Percentiles rank a stretch among this genome's conserved stretches.
Conservation (phyloP, 2,797 vertebrate species). For the Gymnoscopelus microlampas region DNA sequence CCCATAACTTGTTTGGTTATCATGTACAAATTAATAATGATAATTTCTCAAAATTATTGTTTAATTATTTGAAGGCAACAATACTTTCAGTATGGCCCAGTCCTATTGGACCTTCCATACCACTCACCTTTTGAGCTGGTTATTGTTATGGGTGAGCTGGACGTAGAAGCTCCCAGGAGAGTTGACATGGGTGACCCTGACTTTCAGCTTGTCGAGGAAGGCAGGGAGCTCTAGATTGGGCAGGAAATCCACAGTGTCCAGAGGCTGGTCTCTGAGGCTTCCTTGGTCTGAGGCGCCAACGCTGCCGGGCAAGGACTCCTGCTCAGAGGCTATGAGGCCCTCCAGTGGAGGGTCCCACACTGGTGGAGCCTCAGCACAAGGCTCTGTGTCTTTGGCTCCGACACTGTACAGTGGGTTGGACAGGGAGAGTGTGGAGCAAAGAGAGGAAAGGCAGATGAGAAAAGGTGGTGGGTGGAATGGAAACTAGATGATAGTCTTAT, state of each 20-base stretch:
- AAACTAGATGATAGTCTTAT: too few species aligned
- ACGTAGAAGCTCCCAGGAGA: conserved; percentile 92
- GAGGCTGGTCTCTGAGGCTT: background rate
- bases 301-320: background rate
- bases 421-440: too few species aligned
- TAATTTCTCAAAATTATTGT: too few species aligned
- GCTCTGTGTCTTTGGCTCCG: background rate
- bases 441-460: background rate
- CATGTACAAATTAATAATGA: too few species aligned
- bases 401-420: background rate
- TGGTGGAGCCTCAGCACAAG: background rate
- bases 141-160: conserved; percentile 78
- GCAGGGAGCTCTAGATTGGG: conserved; percentile 48
- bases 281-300: background rate
- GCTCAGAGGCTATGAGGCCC: background rate
- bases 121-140: conserved; percentile 84
- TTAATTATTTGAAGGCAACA: too few species aligned
- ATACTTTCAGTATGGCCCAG: too few species aligned
- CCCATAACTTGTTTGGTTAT: too few species aligned
- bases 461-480: too few species aligned
- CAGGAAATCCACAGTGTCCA: conserved; percentile 36
- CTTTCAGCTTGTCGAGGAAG: conserved; percentile 77
- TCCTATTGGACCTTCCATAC: too few species aligned
- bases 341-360: conserved; percentile 79
- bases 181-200: conserved; percentile 83